phyloP scores from a whole-genome alignment of 1,140 invertebrate species.

The Procambarus virginalis region DNA sequence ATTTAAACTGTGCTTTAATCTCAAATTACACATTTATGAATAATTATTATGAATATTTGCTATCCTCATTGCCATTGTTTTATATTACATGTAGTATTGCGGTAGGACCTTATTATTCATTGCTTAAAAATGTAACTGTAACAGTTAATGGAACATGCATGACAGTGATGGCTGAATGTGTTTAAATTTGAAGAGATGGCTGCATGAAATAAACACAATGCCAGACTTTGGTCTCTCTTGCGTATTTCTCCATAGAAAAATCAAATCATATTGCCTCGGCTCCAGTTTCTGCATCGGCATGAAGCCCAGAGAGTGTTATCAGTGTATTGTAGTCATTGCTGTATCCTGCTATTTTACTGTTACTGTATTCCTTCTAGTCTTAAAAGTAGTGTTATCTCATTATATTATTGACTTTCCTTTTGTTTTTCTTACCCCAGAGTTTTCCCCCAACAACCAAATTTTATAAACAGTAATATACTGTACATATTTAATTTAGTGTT shows the following conservation, averaged over 20 bases:
- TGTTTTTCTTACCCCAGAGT: background rate
- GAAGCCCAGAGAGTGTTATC: background rate
- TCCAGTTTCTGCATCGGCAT: background rate
- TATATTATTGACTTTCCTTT: background rate
- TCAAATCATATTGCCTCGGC: background rate
- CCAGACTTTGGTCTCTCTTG: background rate
- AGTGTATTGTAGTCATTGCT: background rate
- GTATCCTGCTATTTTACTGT: background rate
- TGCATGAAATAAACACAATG: background rate
- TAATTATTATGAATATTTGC: background rate
- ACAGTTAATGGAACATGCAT: background rate
- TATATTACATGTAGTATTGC: background rate
- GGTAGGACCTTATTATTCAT: background rate
- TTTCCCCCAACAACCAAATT: slow-evolving; percentile 9
- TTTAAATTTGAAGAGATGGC: background rate
- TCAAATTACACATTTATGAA: background rate
- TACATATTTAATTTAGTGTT: background rate
- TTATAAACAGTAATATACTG: background rate
- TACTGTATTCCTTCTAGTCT: background rate
- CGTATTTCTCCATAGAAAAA: background rate
- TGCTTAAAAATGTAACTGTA: slow-evolving; percentile 13
- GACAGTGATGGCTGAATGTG: background rate
- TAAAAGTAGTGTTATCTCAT: background rate
- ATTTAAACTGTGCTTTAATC: background rate
- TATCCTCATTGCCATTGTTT: background rate